Conservation (phyloP, 2,888 invertebrate genomes). For the Dolichomitus sp. region DNA sequence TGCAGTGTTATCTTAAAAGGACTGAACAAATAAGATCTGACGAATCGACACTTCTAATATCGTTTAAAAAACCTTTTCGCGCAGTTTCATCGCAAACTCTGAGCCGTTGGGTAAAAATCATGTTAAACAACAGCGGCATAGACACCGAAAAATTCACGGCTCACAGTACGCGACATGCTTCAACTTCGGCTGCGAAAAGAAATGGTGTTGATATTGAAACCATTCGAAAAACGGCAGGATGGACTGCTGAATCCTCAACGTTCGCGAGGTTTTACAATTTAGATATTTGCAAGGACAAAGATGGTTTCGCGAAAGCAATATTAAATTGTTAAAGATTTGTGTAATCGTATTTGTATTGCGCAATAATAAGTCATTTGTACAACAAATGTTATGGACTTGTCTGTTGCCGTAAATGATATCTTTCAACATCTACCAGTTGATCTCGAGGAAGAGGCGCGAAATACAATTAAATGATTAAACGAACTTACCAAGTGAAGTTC, state of each 20-base stretch:
- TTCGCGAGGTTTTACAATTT: constrained; percentile 41
- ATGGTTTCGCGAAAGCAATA: constrained; percentile 9
- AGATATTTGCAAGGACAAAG: constrained; percentile 5
- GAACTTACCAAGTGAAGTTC: too few species aligned
- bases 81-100: constrained; percentile 42
- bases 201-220: too few species aligned
- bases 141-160: constrained; percentile 49
- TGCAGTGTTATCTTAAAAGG: constrained; percentile 38
- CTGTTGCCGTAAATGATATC: too few species aligned
- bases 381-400: too few species aligned
- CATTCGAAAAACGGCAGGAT: not conserved
- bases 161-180: constrained; percentile 53
- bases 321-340: too few species aligned
- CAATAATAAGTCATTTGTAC: too few species aligned
- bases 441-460: too few species aligned
- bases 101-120: constrained; percentile 40
- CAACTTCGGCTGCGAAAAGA: not conserved
- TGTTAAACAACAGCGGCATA: constrained; percentile 29
- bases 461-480: too few species aligned
- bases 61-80: constrained; percentile 37
- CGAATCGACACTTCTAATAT: constrained; percentile 25
- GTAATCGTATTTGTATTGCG: not conserved
- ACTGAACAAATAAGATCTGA: constrained; percentile 6
- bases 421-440: too few species aligned
- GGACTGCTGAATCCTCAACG: constrained; percentile 34